phyloP scores from a whole-genome alignment of 2,113 vertebrate genomes.

The Sphaerodactylus townsendi region DNA sequence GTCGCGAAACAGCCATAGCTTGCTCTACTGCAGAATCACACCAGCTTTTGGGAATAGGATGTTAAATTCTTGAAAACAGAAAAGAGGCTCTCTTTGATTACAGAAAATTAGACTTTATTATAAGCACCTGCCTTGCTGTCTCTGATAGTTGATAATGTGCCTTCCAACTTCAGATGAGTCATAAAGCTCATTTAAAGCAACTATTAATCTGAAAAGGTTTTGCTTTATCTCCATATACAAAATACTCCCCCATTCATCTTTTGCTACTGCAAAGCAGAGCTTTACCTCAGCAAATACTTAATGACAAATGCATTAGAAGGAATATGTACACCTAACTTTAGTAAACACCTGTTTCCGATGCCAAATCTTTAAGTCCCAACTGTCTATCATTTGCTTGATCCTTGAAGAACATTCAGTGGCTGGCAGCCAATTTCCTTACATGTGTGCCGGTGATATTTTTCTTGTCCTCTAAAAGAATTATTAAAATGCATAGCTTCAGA shows the following conservation, averaged over 20 bases:
- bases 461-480: slow-evolving; percentile 16
- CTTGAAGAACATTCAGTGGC: slow-evolving; percentile 22
- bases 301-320: background rate
- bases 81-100: fast-evolving
- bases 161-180: background rate
- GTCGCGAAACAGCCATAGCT: too few relatives aligned
- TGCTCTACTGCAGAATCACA: background rate
- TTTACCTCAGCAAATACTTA: slow-evolving; percentile 11
- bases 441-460: background rate
- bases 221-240: slow-evolving; percentile 15
- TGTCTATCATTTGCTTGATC: slow-evolving; percentile 37
- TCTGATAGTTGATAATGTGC: background rate
- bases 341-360: slow-evolving; percentile 30
- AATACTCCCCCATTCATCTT: background rate
- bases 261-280: background rate
- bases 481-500: slow-evolving; percentile 20
- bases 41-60: background rate
- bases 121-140: background rate
- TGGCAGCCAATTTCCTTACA: slow-evolving; percentile 21
- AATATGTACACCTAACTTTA: background rate
- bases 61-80: background rate
- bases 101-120: slow-evolving; percentile 30
- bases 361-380: fast-evolving
- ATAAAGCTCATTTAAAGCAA: slow-evolving; percentile 42
- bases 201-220: slow-evolving; percentile 19